Evolutionary conservation across 2,888 invertebrate species (phyloP).

Genomic region (Tortrix viridana): DNA sequence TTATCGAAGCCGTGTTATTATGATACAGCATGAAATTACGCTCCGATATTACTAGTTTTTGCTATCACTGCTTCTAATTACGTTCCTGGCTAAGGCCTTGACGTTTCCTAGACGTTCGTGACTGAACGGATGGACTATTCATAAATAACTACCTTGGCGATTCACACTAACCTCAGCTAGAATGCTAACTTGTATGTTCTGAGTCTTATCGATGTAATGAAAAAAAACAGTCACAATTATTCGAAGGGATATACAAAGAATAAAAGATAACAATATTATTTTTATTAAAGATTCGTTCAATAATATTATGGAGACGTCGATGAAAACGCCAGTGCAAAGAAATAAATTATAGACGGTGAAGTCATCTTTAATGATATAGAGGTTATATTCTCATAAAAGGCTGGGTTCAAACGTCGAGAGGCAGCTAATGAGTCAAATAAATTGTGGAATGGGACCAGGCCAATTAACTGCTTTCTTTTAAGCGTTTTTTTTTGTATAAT

Average conservation of each 20-base stretch:
- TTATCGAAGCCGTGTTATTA: conserved; percentile 41
- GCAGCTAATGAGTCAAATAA: conserved; percentile 45
- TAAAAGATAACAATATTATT: not conserved
- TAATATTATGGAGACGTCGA: not conserved
- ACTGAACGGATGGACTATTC: conserved; percentile 58
- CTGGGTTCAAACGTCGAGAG: conserved; percentile 26
- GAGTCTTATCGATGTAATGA: conserved; percentile 10
- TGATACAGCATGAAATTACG: conserved; percentile 48
- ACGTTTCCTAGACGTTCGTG: conserved; percentile 57
- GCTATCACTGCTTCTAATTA: conserved; percentile 51
- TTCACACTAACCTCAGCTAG: conserved; percentile 35
- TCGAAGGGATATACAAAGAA: not conserved
- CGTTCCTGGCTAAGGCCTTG: conserved; percentile 66
- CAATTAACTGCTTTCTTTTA: conserved; percentile 61
- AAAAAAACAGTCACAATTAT: not conserved
- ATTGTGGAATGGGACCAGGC: conserved; percentile 55
- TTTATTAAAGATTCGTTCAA: not conserved
- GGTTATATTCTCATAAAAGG: conserved; percentile 1
- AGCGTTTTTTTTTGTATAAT: conserved; percentile 40
- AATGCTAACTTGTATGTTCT: not conserved
- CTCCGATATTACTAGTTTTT: conserved; percentile 50
- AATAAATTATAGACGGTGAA: conserved; percentile 7
- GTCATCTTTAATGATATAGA: conserved; percentile 26
- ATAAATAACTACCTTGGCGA: conserved; percentile 52
- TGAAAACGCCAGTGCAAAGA: not conserved